Percentiles rank a stretch among this genome's conserved stretches.
These are phyloP conservation scores for Anguilla marmorata DNA, from an alignment of 2,797 vertebrate species.

Conservation along the genomic window DNA sequence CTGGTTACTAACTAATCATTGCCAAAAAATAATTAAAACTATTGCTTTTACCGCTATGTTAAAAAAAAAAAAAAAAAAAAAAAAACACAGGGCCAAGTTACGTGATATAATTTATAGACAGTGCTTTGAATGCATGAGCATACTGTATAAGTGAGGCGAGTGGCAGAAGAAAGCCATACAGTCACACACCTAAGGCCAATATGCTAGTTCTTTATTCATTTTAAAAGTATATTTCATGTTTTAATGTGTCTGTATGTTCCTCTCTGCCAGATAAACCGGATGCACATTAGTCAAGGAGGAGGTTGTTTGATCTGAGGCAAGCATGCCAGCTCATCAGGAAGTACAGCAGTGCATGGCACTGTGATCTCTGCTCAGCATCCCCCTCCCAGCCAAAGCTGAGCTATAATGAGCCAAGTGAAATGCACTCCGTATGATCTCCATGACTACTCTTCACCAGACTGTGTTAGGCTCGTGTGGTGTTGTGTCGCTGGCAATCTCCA, in stretches of 20 bases:
- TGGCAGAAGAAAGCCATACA: neutral
- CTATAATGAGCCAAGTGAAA: neutral
- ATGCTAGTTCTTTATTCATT: neutral
- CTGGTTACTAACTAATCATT: no score
- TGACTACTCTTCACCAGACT: neutral
- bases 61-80: no score
- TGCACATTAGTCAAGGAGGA: neutral
- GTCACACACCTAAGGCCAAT: neutral
- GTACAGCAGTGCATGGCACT: neutral
- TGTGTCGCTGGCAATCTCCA: neutral
- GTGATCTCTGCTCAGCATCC: neutral
- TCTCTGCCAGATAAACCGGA: neutral
- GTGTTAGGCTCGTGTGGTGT: no score
- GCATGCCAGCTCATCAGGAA: neutral
- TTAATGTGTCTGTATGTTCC: neutral
- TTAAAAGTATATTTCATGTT: constrained; percentile 2
- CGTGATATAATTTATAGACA: no score
- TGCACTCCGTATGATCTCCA: neutral
- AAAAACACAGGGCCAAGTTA: no score
- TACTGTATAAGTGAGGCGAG: neutral
- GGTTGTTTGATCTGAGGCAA: neutral
- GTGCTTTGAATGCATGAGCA: no score
- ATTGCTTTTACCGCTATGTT: no score
- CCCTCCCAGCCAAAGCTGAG: neutral
- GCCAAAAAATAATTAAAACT: no score